Evolutionary conservation across 30 jellyfish, hydroid and myxozoan species (phyloP).

Genomic region (Chrysaora quinquecirrha): DNA sequence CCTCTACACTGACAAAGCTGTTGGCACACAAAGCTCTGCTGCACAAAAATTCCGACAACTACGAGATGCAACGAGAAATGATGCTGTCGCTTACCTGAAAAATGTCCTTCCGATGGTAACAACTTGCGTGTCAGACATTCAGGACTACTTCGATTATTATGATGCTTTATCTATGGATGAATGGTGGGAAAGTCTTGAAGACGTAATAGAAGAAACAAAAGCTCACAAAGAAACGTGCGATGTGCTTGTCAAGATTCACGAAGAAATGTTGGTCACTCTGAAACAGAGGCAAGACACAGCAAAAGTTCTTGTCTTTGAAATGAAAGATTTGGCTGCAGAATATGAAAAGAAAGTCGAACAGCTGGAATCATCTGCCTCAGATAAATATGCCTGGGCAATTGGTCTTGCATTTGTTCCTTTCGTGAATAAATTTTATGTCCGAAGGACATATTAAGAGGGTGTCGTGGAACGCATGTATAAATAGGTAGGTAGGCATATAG

Average conservation of each 20-base stretch:
- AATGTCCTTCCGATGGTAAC: constrained; percentile 48
- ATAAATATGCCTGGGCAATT: constrained; percentile 40
- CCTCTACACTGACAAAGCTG: constrained; percentile 32
- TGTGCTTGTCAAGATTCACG: constrained; percentile 40
- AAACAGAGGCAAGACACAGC: constrained; percentile 51
- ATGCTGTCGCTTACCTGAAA: constrained; percentile 42
- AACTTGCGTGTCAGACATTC: constrained; percentile 22
- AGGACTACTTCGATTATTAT: constrained; percentile 37
- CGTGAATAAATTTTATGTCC: too few relatives aligned
- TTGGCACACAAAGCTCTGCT: constrained; percentile 3
- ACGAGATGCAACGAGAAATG: constrained; percentile 35
- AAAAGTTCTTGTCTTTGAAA: constrained; percentile 1
- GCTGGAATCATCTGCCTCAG: not conserved
- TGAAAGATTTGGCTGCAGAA: constrained; percentile 40
- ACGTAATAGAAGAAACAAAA: constrained; percentile 26
- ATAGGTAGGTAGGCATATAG: too few relatives aligned
- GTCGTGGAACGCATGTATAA: too few relatives aligned
- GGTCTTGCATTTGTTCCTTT: constrained; percentile 47
- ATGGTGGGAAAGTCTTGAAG: constrained; percentile 49
- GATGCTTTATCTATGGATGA: constrained; percentile 22
- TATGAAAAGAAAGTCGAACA: constrained; percentile 16
- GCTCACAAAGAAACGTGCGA: constrained; percentile 41
- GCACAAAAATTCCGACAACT: constrained; percentile 12
- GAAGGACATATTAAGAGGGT: too few relatives aligned
- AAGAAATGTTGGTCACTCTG: constrained; percentile 19